These are phyloP conservation scores for Plestiodon gilberti DNA, from an alignment of 2,113 vertebrate species.

Conservation along the genomic window DNA sequence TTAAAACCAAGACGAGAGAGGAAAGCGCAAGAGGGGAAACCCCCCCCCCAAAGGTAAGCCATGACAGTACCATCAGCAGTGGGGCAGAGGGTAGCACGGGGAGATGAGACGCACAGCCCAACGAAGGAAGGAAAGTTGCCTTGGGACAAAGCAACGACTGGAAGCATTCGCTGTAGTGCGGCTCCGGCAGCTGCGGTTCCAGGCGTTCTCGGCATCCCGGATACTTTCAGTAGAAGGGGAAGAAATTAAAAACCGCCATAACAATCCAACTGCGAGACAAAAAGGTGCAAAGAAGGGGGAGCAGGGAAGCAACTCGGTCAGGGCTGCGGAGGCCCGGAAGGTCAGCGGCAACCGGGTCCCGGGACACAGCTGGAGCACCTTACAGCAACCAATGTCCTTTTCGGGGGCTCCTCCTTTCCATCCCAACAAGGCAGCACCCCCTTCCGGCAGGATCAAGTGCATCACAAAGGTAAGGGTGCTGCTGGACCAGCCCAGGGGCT, in stretches of 20 bases:
- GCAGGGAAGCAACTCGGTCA: neutral
- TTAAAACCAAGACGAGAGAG: neutral
- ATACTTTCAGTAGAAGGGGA: slow-evolving; percentile 48
- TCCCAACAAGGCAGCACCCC: neutral
- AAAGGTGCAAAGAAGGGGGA: slow-evolving; percentile 36
- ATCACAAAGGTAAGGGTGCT: neutral
- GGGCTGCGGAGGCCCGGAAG: neutral
- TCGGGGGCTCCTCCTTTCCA: slow-evolving; percentile 24
- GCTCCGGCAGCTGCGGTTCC: neutral
- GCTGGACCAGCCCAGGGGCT: neutral
- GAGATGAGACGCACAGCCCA: too few relatives aligned
- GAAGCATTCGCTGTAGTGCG: neutral
- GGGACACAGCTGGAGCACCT: neutral
- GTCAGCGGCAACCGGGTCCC: neutral
- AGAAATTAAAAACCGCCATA: neutral
- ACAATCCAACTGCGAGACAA: neutral
- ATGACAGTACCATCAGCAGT: too few relatives aligned
- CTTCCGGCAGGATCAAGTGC: neutral
- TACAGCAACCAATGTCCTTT: neutral
- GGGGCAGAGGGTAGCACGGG: too few relatives aligned
- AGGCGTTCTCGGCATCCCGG: neutral
- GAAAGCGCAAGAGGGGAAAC: too few relatives aligned
- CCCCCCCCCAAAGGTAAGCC: neutral
- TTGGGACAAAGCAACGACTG: neutral
- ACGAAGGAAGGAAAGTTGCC: neutral